phyloP scores from a whole-genome alignment of 2,113 vertebrate genomes.

The Alosa alosa region DNA sequence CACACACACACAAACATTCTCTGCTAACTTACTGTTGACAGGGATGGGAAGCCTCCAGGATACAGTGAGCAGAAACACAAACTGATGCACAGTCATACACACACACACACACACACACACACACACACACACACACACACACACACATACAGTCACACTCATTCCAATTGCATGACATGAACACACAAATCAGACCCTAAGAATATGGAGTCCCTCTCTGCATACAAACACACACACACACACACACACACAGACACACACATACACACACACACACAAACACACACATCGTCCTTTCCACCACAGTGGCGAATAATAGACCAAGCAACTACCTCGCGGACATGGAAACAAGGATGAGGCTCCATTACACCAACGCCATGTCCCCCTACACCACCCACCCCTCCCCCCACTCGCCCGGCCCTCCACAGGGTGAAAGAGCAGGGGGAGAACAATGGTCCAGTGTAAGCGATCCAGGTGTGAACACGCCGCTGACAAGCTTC shows the following conservation, averaged over 20 bases:
- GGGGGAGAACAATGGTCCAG: slow-evolving; percentile 39
- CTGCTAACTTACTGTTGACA: slow-evolving; percentile 5
- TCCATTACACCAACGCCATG: background rate
- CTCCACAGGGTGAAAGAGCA: background rate
- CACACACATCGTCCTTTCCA: background rate
- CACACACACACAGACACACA: background rate
- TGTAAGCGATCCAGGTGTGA: slow-evolving; percentile 53
- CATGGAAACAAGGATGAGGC: background rate
- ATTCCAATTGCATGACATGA: slow-evolving; percentile 1
- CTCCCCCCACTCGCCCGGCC: background rate
- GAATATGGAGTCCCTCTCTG: background rate
- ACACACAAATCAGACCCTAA: background rate
- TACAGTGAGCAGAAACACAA: background rate
- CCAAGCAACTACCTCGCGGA: no score
- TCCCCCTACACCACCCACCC: background rate
- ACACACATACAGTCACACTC: background rate
- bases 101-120: background rate
- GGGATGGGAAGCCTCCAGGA: slow-evolving; percentile 8
- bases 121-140: slow-evolving; percentile 34
- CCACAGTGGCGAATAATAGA: no score
- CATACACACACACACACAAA: background rate
- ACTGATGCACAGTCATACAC: background rate
- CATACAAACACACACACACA: slow-evolving; percentile 3
- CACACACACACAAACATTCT: background rate
- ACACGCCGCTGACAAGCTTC: slow-evolving; percentile 38